Evolutionary conservation across 2,113 vertebrate genomes (phyloP), one percentile per base, ranked within the genome.

Genomic region (Amia ocellicauda): DNA sequence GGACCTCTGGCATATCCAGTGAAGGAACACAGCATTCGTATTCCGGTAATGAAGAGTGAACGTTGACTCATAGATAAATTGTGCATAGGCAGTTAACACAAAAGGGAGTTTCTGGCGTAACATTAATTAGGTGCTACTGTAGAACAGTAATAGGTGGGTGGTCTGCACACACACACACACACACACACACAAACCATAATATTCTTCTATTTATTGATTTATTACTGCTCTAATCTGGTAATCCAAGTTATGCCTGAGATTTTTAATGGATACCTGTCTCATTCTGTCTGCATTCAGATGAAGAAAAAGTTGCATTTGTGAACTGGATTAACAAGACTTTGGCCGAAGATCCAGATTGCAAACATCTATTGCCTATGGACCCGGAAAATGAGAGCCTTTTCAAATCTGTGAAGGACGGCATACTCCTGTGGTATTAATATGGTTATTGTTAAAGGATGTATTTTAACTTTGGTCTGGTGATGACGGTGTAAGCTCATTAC

Each of bases 251-350:
- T n/a, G n/a, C n/a, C n/a, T n/a, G n/a, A n/a, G n/a, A n/a, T n/a
- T n/a, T n/a, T n/a, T n/a, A n/a, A n/a, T n/a, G n/a, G n/a, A n/a
- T n/a, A n/a, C n/a, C n/a, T n/a, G n/a, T n/a, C 11, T 14, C 27
- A 1, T 23, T 62, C 28, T 70, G 67, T 66, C 68, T 31, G 53
- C 17, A 85, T 81, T 54, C 68, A 99, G 97, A 98, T 86, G 96
- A 98, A 81, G 97, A 99, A 75, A 99, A 95, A 71, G 94, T 98
- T 75, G 97, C 97, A 20, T 99, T 99, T 83, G 94, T 93, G 55
- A 95, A 97, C 78, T 99, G 97, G 97, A 91, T 99, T 81, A 99
- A 99, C 88, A 98, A 97, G 83, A 85, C 94, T 72, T 83, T 99
- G 65, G 88, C 85, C 36, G 87, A 93, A 62, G 97, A 99, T 76